Evolutionary conservation across 2,113 vertebrate species (phyloP).

Genomic region (Rhinogobius similis): DNA sequence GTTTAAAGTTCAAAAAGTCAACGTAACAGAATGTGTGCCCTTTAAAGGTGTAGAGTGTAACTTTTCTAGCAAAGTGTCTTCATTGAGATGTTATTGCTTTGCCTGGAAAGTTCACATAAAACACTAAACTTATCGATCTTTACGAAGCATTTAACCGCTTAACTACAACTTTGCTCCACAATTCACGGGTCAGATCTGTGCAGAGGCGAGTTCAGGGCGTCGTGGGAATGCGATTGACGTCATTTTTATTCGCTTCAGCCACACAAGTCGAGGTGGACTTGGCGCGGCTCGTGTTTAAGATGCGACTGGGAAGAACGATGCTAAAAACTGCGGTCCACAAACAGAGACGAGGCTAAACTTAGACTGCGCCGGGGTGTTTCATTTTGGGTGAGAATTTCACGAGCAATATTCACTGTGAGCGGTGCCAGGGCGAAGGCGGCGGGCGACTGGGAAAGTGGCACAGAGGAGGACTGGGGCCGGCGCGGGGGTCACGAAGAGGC

Average conservation of each 20-base stretch:
- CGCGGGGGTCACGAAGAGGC: background rate
- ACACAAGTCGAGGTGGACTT: background rate
- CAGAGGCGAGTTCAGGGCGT: background rate
- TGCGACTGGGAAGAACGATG: background rate
- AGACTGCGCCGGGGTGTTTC: constrained; percentile 47
- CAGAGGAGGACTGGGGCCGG: constrained; percentile 19
- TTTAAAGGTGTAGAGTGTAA: background rate
- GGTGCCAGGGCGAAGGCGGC: constrained; percentile 31
- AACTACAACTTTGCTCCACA: no score
- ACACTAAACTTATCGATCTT: no score
- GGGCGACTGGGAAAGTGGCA: constrained; percentile 3
- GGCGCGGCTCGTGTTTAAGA: background rate
- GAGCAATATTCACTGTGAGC: constrained; percentile 52
- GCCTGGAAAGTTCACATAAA: no score
- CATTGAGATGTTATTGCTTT: no score
- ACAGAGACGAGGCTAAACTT: constrained; percentile 26
- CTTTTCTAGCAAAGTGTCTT: no score
- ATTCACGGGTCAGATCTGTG: no score
- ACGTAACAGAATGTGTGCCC: background rate
- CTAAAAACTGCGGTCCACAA: constrained; percentile 4
- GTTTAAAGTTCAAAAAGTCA: no score
- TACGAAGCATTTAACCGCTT: background rate
- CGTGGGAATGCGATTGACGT: background rate
- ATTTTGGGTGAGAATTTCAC: constrained; percentile 65
- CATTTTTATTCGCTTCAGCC: no score